Conservation (phyloP, 2,113 vertebrate species). For the Ia io region DNA sequence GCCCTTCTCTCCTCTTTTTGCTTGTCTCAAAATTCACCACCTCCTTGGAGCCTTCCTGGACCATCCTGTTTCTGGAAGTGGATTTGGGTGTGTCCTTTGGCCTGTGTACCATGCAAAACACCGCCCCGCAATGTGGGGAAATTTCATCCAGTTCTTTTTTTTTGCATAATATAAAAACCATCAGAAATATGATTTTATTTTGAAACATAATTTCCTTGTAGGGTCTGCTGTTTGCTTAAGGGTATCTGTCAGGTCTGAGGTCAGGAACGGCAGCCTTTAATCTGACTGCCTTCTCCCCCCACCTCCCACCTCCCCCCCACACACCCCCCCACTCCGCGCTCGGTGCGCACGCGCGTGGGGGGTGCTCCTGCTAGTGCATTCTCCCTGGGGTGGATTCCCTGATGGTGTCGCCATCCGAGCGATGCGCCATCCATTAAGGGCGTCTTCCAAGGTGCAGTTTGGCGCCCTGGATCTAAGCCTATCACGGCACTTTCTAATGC, state of each 20-base stretch:
- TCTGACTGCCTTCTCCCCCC: too few species aligned
- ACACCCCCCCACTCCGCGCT: too few species aligned
- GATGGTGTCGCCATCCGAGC: not conserved
- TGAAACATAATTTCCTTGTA: not conserved
- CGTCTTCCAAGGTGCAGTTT: fast-evolving
- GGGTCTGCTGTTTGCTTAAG: not conserved
- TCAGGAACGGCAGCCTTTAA: not conserved
- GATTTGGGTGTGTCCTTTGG: not conserved
- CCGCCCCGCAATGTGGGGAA: not conserved
- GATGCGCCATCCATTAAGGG: not conserved
- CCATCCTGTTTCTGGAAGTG: not conserved
- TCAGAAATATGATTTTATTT: not conserved
- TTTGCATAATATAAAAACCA: not conserved
- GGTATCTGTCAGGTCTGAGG: not conserved
- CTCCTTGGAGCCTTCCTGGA: not conserved
- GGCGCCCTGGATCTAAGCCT: not conserved
- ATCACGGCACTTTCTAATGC: not conserved
- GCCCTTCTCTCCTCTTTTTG: not conserved
- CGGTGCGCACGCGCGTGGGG: fast-evolving
- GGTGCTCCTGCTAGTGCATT: fast-evolving
- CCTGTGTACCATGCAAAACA: not conserved
- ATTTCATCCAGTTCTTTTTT: not conserved
- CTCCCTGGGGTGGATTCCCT: not conserved
- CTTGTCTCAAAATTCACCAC: not conserved
- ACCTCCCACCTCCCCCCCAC: too few species aligned